Base-by-base conservation (phyloP, 2,797 vertebrate genomes). In the Staurois parvus region DNA sequence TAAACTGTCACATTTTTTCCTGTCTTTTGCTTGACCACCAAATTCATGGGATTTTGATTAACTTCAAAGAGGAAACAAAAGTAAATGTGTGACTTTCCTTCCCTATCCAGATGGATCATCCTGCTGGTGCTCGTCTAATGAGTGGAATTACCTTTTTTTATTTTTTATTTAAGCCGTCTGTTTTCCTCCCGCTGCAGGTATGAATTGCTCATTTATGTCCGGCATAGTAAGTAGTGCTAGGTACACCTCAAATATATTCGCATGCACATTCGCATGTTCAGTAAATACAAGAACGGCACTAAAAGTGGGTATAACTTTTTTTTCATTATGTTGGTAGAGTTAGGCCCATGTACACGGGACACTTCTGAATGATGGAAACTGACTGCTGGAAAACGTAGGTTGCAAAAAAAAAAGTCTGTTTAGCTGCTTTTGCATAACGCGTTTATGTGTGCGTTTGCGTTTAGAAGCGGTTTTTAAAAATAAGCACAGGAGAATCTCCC, bases 1-100 rank as follows among this genome's bases (percentile, higher is more conserved):
- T 79, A 74, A 74, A 86, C 69, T 56, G 75, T 83, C 75, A 86
- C 21, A 74, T 37, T 37, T 37, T 66, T 79, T 76, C 45, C 77
- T 80, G 29, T 42, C 34, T 73, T 64, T 68, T 79, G 29, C 45
- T 76, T 77, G 67, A 21, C 28, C 76, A 67, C 62, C 40, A n/a
- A 75, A 69, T 75, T 68, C n/a, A 73, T 64, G 15, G 40, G 5
- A 26, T 76, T 70, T 59, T 74, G 37, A 29, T 72, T 83, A 32
- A 24, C 72, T 73, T 73, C 21, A 67, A 24, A 48, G 37, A 67
- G 56, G 66, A 78, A 68, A 68, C 68, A 37, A 78, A 83, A 29
- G 56, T 77, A 82, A 59, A 76, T 72, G 42, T 77, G 45, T 84
- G 11, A 56, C 56, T 78, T 73, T 64, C 66, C 52, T 72, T 77